Conservation (phyloP, 2,888 invertebrate species). For the Cyclophora punctaria region DNA sequence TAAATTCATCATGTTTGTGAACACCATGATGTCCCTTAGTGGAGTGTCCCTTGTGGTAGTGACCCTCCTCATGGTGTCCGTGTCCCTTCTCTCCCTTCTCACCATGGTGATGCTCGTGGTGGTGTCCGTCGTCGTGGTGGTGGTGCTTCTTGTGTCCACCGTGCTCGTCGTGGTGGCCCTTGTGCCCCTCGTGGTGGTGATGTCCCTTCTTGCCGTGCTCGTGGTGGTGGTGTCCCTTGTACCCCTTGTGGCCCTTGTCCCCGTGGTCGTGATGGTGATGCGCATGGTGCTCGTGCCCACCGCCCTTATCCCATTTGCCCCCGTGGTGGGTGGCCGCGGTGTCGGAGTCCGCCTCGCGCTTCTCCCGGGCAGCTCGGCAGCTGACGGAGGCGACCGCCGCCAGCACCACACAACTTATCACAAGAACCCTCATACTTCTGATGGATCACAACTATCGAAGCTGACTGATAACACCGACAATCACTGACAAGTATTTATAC, state of each 20-base stretch:
- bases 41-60: slow-evolving; percentile 88
- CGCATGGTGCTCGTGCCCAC: slow-evolving; percentile 78
- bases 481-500: slow-evolving; percentile 60
- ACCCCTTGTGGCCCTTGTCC: slow-evolving; percentile 84
- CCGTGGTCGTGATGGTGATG: slow-evolving; percentile 80
- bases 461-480: slow-evolving; percentile 51
- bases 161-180: slow-evolving; percentile 77
- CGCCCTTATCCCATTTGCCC: slow-evolving; percentile 74
- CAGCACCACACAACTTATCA: slow-evolving; percentile 58
- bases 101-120: slow-evolving; percentile 78
- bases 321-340: slow-evolving; percentile 66
- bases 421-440: slow-evolving; percentile 53
- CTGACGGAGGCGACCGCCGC: slow-evolving; percentile 71
- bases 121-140: slow-evolving; percentile 79
- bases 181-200: slow-evolving; percentile 80
- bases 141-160: slow-evolving; percentile 80
- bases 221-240: slow-evolving; percentile 77
- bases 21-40: slow-evolving; percentile 90
- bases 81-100: slow-evolving; percentile 79
- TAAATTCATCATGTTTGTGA: slow-evolving; percentile 89
- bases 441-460: slow-evolving; percentile 41
- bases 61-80: slow-evolving; percentile 75
- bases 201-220: slow-evolving; percentile 83
- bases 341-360: slow-evolving; percentile 70
- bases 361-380: slow-evolving; percentile 65